Conservation (phyloP, 2,113 vertebrate species). For the Saguinus midas region DNA sequence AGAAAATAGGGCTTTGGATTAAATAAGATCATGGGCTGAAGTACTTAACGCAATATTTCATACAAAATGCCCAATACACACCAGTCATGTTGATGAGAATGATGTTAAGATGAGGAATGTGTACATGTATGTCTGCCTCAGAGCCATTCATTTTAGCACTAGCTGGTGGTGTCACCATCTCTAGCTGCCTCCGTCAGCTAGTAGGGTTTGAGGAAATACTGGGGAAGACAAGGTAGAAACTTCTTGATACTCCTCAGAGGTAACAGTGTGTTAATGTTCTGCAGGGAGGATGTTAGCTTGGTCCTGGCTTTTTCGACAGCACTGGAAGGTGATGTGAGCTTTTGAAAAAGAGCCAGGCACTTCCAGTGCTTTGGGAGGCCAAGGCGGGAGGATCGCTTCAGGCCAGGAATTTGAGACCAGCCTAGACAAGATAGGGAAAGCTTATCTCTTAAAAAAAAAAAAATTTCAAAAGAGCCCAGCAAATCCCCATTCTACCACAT, state of each 20-base stretch:
- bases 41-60: neutral
- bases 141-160: neutral
- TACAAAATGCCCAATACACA: neutral
- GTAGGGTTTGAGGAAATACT: neutral
- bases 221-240: neutral
- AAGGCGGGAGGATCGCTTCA: neutral
- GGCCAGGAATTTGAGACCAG: neutral
- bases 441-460: neutral
- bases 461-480: neutral
- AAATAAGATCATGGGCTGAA: neutral
- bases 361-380: neutral
- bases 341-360: neutral
- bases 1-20: neutral
- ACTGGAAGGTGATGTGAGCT: neutral
- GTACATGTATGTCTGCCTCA: neutral
- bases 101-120: neutral
- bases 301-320: neutral
- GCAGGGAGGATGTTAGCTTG: neutral
- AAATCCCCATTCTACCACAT: neutral
- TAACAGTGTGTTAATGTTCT: neutral
- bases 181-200: neutral
- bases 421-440: neutral
- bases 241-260: neutral
- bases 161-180: neutral
- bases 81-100: fast-evolving